Percentiles rank a stretch among this genome's conserved stretches.
Conservation (phyloP, 2,888 invertebrate species). For the Lepidocyrtoides sp. region DNA sequence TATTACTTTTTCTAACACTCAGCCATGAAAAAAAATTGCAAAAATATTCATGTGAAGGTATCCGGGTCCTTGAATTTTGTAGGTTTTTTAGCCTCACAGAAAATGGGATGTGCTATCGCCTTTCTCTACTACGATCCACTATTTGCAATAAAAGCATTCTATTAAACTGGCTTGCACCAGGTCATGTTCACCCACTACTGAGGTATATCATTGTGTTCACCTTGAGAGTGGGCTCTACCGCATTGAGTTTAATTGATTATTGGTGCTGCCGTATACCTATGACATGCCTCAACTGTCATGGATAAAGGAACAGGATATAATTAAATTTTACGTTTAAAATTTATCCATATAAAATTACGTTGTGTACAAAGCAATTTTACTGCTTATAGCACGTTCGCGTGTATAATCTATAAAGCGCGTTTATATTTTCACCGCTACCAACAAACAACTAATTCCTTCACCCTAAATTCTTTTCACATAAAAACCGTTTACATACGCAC, state of each 20-base stretch:
- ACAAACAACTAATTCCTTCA: neutral
- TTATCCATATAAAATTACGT: neutral
- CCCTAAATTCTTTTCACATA: constrained; percentile 34
- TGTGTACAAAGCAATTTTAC: neutral
- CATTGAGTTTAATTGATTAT: constrained; percentile 16
- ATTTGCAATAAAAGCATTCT: neutral
- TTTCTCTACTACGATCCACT: neutral
- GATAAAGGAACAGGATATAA: neutral
- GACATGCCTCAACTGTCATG: neutral
- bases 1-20: neutral
- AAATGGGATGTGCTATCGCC: neutral
- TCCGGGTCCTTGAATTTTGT: constrained; percentile 22
- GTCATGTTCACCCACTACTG: no score
- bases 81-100: neutral
- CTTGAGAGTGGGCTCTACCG: neutral
- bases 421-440: neutral
- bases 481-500: neutral
- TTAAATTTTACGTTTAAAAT: neutral
- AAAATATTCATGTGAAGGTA: neutral
- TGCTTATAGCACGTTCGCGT: neutral
- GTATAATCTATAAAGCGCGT: neutral
- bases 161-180: neutral
- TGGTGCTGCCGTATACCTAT: neutral
- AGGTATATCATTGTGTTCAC: no score
- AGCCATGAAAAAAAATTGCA: neutral